Conservation (phyloP, 2,113 vertebrate genomes). For the Micronycteris hirsuta region DNA sequence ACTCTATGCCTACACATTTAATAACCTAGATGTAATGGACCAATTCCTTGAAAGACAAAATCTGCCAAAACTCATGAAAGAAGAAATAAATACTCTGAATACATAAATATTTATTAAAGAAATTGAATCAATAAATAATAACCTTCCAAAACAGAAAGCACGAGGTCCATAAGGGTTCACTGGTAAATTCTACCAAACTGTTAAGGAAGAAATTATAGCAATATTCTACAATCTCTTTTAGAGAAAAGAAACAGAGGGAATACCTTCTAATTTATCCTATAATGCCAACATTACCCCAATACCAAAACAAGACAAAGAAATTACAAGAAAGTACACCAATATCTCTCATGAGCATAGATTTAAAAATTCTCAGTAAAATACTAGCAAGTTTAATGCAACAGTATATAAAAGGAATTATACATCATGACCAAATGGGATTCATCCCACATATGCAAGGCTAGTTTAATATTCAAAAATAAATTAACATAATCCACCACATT, state of each 20-base stretch:
- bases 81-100: not conserved
- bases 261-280: not conserved
- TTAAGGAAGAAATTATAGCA: not conserved
- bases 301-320: not conserved
- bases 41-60: not conserved
- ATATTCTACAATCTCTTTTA: not conserved
- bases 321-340: not conserved
- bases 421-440: not conserved
- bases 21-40: not conserved
- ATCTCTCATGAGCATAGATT: not conserved
- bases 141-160: not conserved
- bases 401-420: not conserved
- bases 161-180: not conserved
- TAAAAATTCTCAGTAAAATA: not conserved
- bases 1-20: not conserved
- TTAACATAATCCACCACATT: not conserved
- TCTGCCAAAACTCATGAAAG: not conserved
- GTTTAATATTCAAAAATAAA: not conserved
- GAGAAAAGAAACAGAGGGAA: not conserved
- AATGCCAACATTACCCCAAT: not conserved
- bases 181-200: not conserved
- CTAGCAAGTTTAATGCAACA: not conserved
- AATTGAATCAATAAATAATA: not conserved
- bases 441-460: not conserved
- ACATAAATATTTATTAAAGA: not conserved